Conservation (phyloP, 2,888 invertebrate genomes). For the Brassicogethes aeneus region DNA sequence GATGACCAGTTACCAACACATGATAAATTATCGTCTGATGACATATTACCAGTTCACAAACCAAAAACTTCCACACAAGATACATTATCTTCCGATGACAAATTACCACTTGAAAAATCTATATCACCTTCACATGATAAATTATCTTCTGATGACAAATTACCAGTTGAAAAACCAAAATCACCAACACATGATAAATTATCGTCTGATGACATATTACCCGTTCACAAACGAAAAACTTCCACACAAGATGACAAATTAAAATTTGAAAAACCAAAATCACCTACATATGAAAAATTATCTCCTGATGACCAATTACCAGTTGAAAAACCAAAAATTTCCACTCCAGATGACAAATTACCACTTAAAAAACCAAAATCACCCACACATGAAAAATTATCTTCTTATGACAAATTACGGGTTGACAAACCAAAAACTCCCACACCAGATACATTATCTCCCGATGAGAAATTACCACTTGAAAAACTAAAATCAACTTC, state of each 20-base stretch:
- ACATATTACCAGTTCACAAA: background rate
- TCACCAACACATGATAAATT: background rate
- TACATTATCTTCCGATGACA: background rate
- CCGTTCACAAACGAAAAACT: background rate
- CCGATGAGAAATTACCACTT: no score
- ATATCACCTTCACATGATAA: background rate
- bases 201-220: background rate
- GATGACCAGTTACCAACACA: background rate
- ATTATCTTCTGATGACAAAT: background rate
- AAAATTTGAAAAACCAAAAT: background rate
- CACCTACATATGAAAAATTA: background rate
- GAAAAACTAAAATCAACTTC: no score
- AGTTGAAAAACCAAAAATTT: no score
- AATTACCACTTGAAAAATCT: background rate
- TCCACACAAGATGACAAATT: background rate
- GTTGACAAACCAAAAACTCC: no score
- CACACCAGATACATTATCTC: no score
- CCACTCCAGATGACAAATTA: no score
- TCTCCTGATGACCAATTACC: background rate
- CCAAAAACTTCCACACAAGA: background rate
- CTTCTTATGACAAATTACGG: no score
- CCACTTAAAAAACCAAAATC: no score
- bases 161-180: no score
- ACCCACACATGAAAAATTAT: no score
- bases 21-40: background rate